These are phyloP conservation scores for Apamea epomidion DNA, from an alignment of 2,888 invertebrate species.

Conservation along the genomic window DNA sequence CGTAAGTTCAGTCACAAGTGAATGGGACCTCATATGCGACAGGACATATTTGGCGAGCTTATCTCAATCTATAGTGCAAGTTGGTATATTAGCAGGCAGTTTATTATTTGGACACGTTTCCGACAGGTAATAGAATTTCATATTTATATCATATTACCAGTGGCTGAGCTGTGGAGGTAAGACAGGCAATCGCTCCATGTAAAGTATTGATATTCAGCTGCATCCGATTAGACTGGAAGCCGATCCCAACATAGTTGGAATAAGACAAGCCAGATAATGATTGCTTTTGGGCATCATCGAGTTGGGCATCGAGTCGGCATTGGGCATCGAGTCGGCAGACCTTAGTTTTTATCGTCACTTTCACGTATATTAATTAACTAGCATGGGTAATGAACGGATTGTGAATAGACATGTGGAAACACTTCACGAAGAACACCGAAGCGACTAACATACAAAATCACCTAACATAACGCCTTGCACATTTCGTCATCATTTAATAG, in stretches of 20 bases:
- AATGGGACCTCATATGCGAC: constrained; percentile 92
- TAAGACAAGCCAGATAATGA: not conserved
- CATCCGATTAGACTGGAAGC: too few species aligned
- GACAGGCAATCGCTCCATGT: not conserved
- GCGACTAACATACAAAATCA: not conserved
- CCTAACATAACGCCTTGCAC: not conserved
- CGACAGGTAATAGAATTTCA: constrained; percentile 25
- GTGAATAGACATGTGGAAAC: not conserved
- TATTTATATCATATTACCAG: not conserved
- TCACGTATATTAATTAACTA: not conserved
- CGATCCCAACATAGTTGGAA: not conserved
- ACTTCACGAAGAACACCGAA: not conserved
- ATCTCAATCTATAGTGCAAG: constrained; percentile 89
- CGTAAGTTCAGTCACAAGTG: constrained; percentile 89
- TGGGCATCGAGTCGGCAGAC: not conserved
- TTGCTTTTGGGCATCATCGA: not conserved
- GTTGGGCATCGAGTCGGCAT: not conserved
- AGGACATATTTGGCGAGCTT: constrained; percentile 88
- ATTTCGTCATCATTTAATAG: not conserved
- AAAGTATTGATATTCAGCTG: constrained; percentile 1
- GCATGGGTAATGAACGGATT: not conserved
- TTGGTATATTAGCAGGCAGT: constrained; percentile 90
- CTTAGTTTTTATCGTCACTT: not conserved
- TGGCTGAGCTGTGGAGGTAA: not conserved
- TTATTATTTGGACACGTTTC: constrained; percentile 77